Evolutionary conservation across 2,113 vertebrate genomes (phyloP).

Genomic region (Mobula birostris): DNA sequence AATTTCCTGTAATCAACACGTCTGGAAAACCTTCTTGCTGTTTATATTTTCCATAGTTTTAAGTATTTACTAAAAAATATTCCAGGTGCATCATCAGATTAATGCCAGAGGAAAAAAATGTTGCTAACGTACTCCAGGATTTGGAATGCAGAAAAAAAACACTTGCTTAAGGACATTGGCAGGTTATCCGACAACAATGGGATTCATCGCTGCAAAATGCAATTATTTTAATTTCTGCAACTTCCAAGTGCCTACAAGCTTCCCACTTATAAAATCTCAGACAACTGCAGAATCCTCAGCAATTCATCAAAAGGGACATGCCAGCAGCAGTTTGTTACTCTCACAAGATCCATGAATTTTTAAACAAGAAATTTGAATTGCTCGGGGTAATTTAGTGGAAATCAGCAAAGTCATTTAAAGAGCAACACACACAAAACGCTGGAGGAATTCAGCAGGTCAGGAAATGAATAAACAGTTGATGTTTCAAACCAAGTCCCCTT

Average conservation of each 20-base stretch:
- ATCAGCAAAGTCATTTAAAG: not conserved
- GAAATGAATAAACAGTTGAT: too few species aligned
- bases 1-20: not conserved
- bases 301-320: not conserved
- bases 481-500: too few species aligned
- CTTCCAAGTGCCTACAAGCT: not conserved
- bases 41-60: not conserved
- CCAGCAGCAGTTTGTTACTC: not conserved
- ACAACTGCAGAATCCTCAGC: not conserved
- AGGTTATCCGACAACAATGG: not conserved
- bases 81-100: not conserved
- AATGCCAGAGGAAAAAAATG: not conserved
- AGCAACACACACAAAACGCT: too few species aligned
- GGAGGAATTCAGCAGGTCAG: too few species aligned
- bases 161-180: not conserved
- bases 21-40: not conserved
- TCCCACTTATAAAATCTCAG: not conserved
- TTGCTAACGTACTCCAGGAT: not conserved
- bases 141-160: not conserved
- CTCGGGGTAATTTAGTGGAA: not conserved
- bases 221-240: constrained; percentile 30
- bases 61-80: not conserved
- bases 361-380: constrained; percentile 3
- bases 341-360: not conserved
- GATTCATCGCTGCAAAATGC: constrained; percentile 28